Conservation (phyloP, 30 jellyfish, hydroid and myxozoan species). For the Chrysaora quinquecirrha region DNA sequence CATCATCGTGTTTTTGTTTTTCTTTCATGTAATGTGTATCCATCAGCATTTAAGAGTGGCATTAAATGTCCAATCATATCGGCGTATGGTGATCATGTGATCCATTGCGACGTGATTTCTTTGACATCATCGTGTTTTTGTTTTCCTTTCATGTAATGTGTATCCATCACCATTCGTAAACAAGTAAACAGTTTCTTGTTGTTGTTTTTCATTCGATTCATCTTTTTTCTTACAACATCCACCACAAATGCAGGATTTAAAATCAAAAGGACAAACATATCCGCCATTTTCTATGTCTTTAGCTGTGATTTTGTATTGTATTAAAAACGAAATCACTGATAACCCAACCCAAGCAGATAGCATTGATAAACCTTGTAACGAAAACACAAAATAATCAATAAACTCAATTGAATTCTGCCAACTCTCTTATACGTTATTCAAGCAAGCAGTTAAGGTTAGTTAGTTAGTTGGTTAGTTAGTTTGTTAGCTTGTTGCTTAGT, state of each 20-base stretch:
- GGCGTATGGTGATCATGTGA: too few relatives aligned
- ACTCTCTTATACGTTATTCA: not conserved
- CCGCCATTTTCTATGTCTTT: conserved; percentile 75
- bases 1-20: not conserved
- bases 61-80: too few relatives aligned
- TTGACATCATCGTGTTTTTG: not conserved
- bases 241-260: conserved; percentile 25
- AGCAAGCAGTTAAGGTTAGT: not conserved
- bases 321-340: conserved; percentile 22
- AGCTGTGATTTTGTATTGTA: conserved; percentile 76
- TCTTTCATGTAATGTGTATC: not conserved
- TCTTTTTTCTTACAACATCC: conserved; percentile 13
- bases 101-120: not conserved
- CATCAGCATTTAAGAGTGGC: too few relatives aligned
- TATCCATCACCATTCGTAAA: not conserved
- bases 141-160: not conserved
- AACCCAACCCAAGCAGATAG: conserved; percentile 61
- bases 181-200: conserved; percentile 1
- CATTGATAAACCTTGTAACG: conserved; percentile 51
- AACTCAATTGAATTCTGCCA: not conserved
- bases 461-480: too few relatives aligned
- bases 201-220: not conserved
- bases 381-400: not conserved
- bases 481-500: too few relatives aligned
- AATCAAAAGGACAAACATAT: conserved; percentile 60